Evolutionary conservation across 2,113 vertebrate genomes (phyloP), one percentile per base, ranked within the genome.

Genomic region (Scopus umbretta): DNA sequence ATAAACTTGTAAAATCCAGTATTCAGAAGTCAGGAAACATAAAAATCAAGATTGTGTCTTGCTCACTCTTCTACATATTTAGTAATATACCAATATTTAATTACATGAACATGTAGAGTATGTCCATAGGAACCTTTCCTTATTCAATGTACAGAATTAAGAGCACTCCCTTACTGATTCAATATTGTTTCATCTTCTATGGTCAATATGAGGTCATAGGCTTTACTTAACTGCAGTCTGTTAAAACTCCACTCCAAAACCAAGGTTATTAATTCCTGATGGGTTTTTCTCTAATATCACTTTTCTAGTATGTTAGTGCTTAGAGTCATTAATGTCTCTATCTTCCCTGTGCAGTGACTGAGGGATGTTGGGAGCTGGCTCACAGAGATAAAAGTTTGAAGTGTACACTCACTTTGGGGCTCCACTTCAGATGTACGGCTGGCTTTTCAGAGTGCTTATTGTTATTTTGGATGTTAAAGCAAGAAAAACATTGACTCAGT

Each of bases 371-470:
- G 42, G 49, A 90, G 22, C 49, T 82, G 34, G 7, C 36, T 88
- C 27, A 67, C 29, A 62, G 50, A 78, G 45, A 53, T 45, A 30
- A 43, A 91, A 47, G 8, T 82, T 82, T 80, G 40, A 93, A 75
- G 10, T 26, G 7, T n/a, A 11, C 13, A 3, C 34, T 67, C 8
- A 40, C 6, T 86, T 83, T 49, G 36, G 47, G 52, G 40, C 27
- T 90, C 23, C 52, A 4, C 16, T 82, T 82, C 43, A 49, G n/a
- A 63, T 2, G 17, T 59, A 32, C 0, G 0, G 3, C 56, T 73
- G 68, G 3, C 7, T 93, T 71, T 92, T 81, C 34, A 67, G 62
- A 62, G 30, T 59, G 17, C 25, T 71, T 62, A 22, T 26, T 52
- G 38, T 6, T 85, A 27, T 34, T 81, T 58, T 30, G 25, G 22